A percentile compares a stretch with the other conserved stretches of the same genome.
These are phyloP conservation scores for Ibycter americanus DNA, from an alignment of 2,797 vertebrate species.

Conservation along the genomic window DNA sequence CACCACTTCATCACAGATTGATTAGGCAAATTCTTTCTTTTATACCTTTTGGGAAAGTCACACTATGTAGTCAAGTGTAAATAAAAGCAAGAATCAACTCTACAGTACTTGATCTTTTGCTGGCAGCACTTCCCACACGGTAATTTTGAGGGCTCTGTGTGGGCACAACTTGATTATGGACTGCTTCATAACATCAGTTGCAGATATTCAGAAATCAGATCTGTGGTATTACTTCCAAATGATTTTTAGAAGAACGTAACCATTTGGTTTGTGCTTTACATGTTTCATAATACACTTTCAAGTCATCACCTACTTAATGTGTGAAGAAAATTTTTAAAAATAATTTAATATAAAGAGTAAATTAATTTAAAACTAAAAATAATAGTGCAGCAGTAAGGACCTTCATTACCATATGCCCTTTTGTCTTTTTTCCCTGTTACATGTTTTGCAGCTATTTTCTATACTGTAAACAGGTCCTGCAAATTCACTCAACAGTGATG, in stretches of 20 bases:
- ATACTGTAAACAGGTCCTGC: not conserved
- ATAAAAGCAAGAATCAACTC: slow-evolving; percentile 44
- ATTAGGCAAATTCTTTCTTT: not conserved
- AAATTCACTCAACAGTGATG: not conserved
- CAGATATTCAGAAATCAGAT: not conserved
- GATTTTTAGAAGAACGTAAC: not conserved
- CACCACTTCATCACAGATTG: not conserved
- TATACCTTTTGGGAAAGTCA: slow-evolving; percentile 31
- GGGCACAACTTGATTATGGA: slow-evolving; percentile 25
- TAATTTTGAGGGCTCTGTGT: slow-evolving; percentile 35
- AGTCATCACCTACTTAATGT: slow-evolving; percentile 4
- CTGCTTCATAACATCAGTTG: not conserved
- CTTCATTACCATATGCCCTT: not conserved
- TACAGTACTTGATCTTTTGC: slow-evolving; percentile 20
- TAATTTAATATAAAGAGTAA: slow-evolving; percentile 26
- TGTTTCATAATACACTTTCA: not conserved
- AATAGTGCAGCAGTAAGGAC: not conserved
- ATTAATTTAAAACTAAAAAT: slow-evolving; percentile 51
- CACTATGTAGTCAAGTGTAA: not conserved
- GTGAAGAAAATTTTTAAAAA: not conserved
- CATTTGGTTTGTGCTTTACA: slow-evolving; percentile 10
- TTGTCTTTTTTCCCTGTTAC: not conserved
- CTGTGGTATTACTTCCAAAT: not conserved
- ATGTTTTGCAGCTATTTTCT: not conserved
- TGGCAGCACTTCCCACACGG: slow-evolving; percentile 17